phyloP scores from a whole-genome alignment of 2,113 vertebrate species.

The zebrafish (Danio rerio) region GRCz12tu NC_133181.1:9388001-9388500 shows the following conservation, averaged over 20 bases:
- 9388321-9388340: neutral
- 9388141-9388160: neutral
- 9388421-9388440: neutral
- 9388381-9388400: neutral
- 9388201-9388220: neutral
- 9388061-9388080: neutral
- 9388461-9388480: neutral
- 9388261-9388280: neutral
- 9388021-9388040: too few relatives aligned
- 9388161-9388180: neutral
- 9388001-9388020: too few relatives aligned
- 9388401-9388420: neutral
- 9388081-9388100: neutral
- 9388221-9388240: neutral
- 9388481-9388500: neutral
- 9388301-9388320: neutral
- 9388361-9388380: neutral
- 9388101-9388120: neutral
- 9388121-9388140: neutral
- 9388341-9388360: neutral
- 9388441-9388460: neutral
- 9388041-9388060: neutral
- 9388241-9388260: conserved; percentile 1
- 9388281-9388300: neutral
- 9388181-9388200: neutral